Percentiles rank a stretch among this genome's conserved stretches.
Evolutionary conservation across 1,140 invertebrate species (phyloP).

Genomic region (Xylocopa sonorina): DNA sequence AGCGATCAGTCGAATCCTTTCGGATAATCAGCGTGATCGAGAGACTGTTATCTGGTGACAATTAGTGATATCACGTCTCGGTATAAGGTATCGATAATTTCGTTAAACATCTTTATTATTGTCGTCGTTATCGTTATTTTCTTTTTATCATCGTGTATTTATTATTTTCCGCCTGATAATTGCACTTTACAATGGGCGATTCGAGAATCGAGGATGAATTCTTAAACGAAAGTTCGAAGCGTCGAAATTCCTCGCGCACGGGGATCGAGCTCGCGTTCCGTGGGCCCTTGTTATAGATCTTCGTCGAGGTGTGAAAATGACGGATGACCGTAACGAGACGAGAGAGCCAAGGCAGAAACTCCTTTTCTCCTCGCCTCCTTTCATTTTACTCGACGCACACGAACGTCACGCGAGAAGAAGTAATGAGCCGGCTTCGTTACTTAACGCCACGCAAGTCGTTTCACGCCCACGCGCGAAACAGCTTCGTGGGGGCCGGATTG

Average conservation of each 20-base stretch:
- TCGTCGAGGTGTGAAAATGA: constrained; percentile 67
- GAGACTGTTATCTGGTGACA: constrained; percentile 53
- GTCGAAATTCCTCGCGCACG: not conserved
- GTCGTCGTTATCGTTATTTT: not conserved
- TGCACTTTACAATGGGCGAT: too few species aligned
- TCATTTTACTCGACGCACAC: constrained; percentile 60
- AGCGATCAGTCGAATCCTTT: constrained; percentile 60
- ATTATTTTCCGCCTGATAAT: not conserved
- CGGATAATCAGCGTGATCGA: constrained; percentile 55
- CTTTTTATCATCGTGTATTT: not conserved
- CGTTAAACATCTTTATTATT: not conserved
- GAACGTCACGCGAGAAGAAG: constrained; percentile 64
- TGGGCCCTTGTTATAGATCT: constrained; percentile 48
- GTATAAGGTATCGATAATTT: not conserved
- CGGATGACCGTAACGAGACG: constrained; percentile 65
- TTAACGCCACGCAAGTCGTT: constrained; percentile 57
- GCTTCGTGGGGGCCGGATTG: constrained; percentile 50
- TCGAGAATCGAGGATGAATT: constrained; percentile 1
- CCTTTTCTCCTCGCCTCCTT: constrained; percentile 57
- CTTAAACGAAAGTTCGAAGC: not conserved
- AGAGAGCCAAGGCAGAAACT: constrained; percentile 49
- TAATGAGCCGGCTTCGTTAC: constrained; percentile 68
- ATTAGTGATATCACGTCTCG: constrained; percentile 43
- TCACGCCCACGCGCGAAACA: constrained; percentile 60
- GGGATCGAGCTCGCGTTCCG: constrained; percentile 31